Evolutionary conservation across 2,797 vertebrate genomes (phyloP), one percentile per base, ranked within the genome.

Genomic region (Sebastes flavidus): DNA sequence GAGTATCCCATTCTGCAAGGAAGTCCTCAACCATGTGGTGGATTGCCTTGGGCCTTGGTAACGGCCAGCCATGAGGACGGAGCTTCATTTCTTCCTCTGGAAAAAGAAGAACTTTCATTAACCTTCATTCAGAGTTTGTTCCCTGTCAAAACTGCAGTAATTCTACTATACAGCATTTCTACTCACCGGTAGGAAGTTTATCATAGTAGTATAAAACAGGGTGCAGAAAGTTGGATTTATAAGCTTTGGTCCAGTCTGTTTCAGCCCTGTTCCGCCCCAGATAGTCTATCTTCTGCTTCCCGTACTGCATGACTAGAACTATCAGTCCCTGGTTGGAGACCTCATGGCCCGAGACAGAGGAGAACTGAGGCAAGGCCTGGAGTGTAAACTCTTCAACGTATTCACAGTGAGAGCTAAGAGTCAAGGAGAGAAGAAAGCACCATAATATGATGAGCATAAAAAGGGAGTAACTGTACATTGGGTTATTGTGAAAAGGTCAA

Each of bases 1-100:
- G 97, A 67, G 95, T 94, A 0, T 97, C 98, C 98, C 98, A 99
- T 89, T 99, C 98, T 0, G 98, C 97, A 67, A 99, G 91, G 78
- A 99, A 99, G 90, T 99, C 98, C 87, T 99, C 99, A 36, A 99
- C 95, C 22, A 99, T 94, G 92, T 99, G 98, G 90, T 99, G 99
- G 85, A 99, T 72, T 1, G 96, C 95, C 0, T 92, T 86, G 14
- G 99, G 98, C 25, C 96, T 95, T 1, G 99, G 98, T 68, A 99
- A 94, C 54, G 96, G 92, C 98, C 97, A 99, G 8, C 95, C 94
- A 1, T 88, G 77, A 0, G 97, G 97, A 27, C 94, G 95, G 81
- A 93, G 93, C 82, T 89, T 96, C 96, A 99, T 97, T 73, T 99
- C 97, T 54, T 68, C 93, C 78, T 97, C 99, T 99, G 92, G 59